These are phyloP conservation scores for Lathamus discolor DNA, from an alignment of 2,113 vertebrate species.

Conservation along the genomic window DNA sequence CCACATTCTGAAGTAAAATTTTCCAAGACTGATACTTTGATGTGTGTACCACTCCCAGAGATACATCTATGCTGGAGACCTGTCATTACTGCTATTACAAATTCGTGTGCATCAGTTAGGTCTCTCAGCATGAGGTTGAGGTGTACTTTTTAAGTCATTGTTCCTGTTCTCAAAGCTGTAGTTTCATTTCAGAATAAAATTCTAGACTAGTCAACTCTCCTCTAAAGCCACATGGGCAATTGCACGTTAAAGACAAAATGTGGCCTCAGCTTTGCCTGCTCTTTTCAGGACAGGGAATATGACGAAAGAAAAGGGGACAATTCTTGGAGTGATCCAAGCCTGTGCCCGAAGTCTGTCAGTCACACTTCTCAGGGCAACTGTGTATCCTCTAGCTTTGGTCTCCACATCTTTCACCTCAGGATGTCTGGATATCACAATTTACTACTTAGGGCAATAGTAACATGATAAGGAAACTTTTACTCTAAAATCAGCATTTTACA, in stretches of 20 bases:
- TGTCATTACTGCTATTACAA: neutral
- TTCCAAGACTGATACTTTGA: neutral
- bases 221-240: neutral
- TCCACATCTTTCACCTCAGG: neutral
- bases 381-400: neutral
- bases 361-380: neutral
- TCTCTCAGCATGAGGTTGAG: neutral
- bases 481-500: neutral
- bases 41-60: neutral
- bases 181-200: conserved; percentile 4
- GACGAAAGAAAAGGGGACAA: neutral
- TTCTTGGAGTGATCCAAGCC: neutral
- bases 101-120: conserved; percentile 1
- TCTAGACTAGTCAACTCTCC: neutral
- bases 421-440: neutral
- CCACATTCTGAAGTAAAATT: neutral
- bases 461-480: neutral
- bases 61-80: neutral
- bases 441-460: neutral
- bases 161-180: conserved; percentile 25
- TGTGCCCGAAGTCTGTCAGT: neutral
- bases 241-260: neutral
- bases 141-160: conserved; percentile 27
- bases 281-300: neutral
- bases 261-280: neutral